Base-by-base conservation (phyloP, 2,888 invertebrate genomes). In the Tachina fera region DNA sequence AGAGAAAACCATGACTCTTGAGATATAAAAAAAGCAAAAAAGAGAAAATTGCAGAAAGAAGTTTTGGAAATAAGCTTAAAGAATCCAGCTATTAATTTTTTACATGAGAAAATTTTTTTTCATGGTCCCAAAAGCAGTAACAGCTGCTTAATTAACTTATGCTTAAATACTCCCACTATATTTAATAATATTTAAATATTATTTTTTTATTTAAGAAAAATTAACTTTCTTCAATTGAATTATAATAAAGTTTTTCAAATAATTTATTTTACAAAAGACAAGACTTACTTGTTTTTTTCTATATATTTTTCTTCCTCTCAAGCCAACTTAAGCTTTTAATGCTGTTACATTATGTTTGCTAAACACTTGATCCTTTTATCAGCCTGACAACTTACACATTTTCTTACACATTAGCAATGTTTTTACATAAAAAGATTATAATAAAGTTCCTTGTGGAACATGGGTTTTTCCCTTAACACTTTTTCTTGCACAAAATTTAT, bases 341-440 rank as follows among this genome's bases (percentile, higher is more conserved):
- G 39, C n/a, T 67, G n/a, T 67, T 67, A 58, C 47, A 58, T 41
- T 19, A 58, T 67, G 60, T 60, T 72, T 60, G 60, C 60, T 77
- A 56, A 65, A 31, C 56, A 47, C 9, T 56, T 76, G 22, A 76
- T 65, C 65, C 45, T 76, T 65, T 65, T 56, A 56, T 56, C 45
- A 43, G 13, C 56, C 16, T n/a, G 65, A 65, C 45, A 76, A 19
- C 65, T 53, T 61, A 45, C n/a, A 53, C 45, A 75, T 65, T 75
- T 65, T 75, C 75, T 65, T 45, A 14, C 14, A 61, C 41, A 74
- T 74, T 74, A 61, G 14, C 49, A 61, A 39, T 51, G 45, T 41
- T 76, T 76, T 65, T 65, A n/a, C 75, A 76, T 65, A 67, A 47
- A 65, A 43, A 47, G 22, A 56, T 39, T 45, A 56, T 51, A 51